phyloP scores from a whole-genome alignment of 1,140 invertebrate species.

The Drosophila lacertosa region DNA sequence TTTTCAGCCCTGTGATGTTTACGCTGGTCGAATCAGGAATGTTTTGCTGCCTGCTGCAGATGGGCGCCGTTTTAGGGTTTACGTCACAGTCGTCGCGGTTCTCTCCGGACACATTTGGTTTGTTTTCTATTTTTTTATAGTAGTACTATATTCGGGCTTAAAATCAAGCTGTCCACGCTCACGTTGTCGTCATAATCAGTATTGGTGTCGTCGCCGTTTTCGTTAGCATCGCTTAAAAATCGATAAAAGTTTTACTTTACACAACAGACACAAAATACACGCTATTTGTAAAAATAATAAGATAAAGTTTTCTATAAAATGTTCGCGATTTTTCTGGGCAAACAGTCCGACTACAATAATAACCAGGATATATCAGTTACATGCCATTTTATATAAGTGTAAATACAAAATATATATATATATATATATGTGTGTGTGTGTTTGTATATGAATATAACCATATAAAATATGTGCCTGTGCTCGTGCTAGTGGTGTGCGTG shows the following conservation, averaged over 20 bases:
- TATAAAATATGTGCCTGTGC: constrained; percentile 12
- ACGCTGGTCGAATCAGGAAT: constrained; percentile 6
- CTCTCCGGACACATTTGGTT: constrained; percentile 12
- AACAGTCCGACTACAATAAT: constrained; percentile 21
- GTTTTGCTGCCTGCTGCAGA: constrained; percentile 1
- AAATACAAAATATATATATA: constrained; percentile 27
- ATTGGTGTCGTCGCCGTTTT: neutral
- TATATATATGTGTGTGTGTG: constrained; percentile 16
- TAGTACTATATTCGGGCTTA: neutral
- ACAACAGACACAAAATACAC: neutral
- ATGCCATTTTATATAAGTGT: constrained; percentile 31
- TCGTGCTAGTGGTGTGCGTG: constrained; percentile 3
- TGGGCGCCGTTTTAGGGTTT: neutral
- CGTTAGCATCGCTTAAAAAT: constrained; percentile 45
- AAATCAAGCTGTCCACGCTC: neutral
- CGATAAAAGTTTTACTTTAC: constrained; percentile 43
- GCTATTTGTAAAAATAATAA: neutral
- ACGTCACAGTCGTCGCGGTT: constrained; percentile 7
- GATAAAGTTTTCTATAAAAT: constrained; percentile 30
- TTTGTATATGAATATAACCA: constrained; percentile 20
- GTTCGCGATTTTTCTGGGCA: constrained; percentile 26
- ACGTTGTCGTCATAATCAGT: neutral
- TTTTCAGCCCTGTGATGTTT: constrained; percentile 1
- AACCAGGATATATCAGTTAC: constrained; percentile 31
- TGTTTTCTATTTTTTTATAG: constrained; percentile 1